A percentile compares a stretch with the other conserved stretches of the same genome.
Conservation (phyloP, 2,797 vertebrate genomes). For the Sebastes kiyomatsui region DNA sequence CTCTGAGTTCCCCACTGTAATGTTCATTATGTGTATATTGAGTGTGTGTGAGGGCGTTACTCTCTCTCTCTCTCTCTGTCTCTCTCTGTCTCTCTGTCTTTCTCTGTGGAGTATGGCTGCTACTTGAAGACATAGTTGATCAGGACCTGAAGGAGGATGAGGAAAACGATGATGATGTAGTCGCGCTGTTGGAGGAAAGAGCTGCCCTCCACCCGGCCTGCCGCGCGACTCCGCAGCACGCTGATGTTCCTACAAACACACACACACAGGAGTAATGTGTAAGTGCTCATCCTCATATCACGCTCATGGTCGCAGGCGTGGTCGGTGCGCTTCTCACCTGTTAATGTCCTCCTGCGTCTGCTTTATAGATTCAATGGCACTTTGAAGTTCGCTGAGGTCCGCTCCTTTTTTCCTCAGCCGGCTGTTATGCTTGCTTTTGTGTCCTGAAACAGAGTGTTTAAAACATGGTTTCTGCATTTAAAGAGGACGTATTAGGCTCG, state of each 20-base stretch:
- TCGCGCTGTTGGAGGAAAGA: slow-evolving; percentile 93
- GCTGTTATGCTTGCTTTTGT: slow-evolving; percentile 89
- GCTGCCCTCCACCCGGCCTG: slow-evolving; percentile 81
- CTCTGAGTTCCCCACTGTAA: not conserved
- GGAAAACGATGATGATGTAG: slow-evolving; percentile 89
- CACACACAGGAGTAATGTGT: not conserved
- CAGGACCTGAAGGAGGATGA: slow-evolving; percentile 92
- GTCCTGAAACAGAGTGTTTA: slow-evolving; percentile 76
- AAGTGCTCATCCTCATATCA: fast-evolving
- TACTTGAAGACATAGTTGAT: slow-evolving; percentile 96
- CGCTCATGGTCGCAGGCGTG: fast-evolving
- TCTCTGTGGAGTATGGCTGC: slow-evolving; percentile 40
- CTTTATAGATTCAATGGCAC: slow-evolving; percentile 96
- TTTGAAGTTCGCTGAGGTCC: slow-evolving; percentile 94
- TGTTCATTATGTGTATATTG: not conserved
- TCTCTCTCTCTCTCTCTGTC: slow-evolving; percentile 17
- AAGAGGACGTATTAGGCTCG: too few species aligned
- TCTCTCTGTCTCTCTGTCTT: not conserved
- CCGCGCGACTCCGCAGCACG: slow-evolving; percentile 87
- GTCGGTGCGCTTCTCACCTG: slow-evolving; percentile 79
- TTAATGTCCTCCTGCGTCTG: slow-evolving; percentile 96
- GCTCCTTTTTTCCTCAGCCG: slow-evolving; percentile 91
- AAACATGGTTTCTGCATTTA: not conserved
- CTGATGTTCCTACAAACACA: slow-evolving; percentile 85
- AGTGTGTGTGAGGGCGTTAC: not conserved